These are phyloP conservation scores for Podocnemis expansa DNA, from an alignment of 2,113 vertebrate genomes.

Conservation along the genomic window DNA sequence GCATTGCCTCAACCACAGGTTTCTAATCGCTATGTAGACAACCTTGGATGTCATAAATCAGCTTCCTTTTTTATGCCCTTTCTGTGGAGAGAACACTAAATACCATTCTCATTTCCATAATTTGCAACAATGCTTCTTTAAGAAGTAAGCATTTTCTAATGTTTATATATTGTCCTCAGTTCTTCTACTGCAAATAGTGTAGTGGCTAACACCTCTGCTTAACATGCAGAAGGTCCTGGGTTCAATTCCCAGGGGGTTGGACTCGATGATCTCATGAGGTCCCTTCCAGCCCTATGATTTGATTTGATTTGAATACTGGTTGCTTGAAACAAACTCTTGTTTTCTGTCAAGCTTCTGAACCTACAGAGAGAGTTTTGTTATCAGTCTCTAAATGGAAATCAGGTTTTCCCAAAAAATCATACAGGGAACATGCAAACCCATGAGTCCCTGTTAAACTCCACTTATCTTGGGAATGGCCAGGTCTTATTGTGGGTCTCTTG, in stretches of 20 bases:
- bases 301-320: too few relatives aligned
- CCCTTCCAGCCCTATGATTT: too few relatives aligned
- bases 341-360: background rate
- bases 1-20: too few relatives aligned
- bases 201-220: too few relatives aligned
- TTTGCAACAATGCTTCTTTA: background rate
- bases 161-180: background rate
- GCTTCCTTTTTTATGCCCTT: background rate
- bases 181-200: too few relatives aligned
- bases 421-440: background rate
- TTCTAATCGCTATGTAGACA: too few relatives aligned
- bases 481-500: background rate
- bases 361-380: background rate
- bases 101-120: background rate
- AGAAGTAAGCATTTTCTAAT: background rate
- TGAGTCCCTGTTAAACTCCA: background rate
- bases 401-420: background rate
- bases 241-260: too few relatives aligned
- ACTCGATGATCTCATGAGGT: too few relatives aligned
- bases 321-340: background rate
- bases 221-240: too few relatives aligned
- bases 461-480: background rate
- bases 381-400: background rate
- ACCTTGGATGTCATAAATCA: background rate
- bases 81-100: background rate